Evolutionary conservation across 2,113 vertebrate species (phyloP), one percentile per base, ranked within the genome.

Genomic region (Aramus guarauna): DNA sequence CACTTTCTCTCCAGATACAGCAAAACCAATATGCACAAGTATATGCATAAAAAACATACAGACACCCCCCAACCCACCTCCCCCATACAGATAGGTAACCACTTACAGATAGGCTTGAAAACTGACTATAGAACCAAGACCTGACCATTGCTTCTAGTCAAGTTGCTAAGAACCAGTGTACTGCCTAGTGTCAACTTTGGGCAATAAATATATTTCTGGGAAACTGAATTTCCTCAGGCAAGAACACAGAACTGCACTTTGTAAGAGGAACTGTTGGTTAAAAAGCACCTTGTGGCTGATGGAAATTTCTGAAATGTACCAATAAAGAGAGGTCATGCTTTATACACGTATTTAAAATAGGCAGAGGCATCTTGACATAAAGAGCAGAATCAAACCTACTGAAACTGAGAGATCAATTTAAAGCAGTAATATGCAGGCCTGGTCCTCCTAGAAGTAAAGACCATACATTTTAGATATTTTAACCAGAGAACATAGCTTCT

Each of bases 51-150:
- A 6, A 41, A 5, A 52, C 4, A 66, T 5, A 53, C 0, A 62
- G 9, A 58, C 4, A 43, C 5, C 1, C 4, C 12, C 4, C 20
- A 53, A 2, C 9, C 3, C 7, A 60, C 3, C 2, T 52, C 7
- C 5, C 8, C 4, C 0, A 0, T 14, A 15, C 5, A 48, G 4
- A 18, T 29, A 34, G 0, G 0, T 24, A 63, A 66, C 11, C 20
- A 63, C 7, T 53, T 59, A 62, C 1, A 37, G 29, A 41, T 47
- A 22, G 5, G 4, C 3, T 37, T 72, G 39, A 66, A 90, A 86
- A 66, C 6, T 41, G 15, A 48, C 7, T 11, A 9, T 10, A 5
- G 22, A 78, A 27, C 23, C 11, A 78, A 71, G 37, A 81, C 11
- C 8, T 63, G 10, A 62, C 27, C 7, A 29, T 4, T 50, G 6